These are phyloP conservation scores for Andrena cerasifolii DNA, from an alignment of 1,140 invertebrate genomes.

Conservation along the genomic window DNA sequence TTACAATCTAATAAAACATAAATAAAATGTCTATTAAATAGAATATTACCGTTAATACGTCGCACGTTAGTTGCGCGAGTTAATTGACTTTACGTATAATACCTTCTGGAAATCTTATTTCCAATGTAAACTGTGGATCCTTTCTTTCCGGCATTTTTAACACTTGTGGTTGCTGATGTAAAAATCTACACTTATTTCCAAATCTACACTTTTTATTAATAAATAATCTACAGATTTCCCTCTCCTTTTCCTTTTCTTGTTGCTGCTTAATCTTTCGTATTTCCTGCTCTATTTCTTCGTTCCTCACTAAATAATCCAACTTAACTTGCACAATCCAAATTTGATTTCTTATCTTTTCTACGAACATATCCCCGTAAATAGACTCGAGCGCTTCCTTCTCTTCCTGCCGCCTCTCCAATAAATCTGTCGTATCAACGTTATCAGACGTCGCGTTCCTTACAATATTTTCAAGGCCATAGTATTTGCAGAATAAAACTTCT, in stretches of 20 bases:
- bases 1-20: slow-evolving; percentile 76
- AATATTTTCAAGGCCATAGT: slow-evolving; percentile 83
- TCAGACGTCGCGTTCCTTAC: slow-evolving; percentile 62
- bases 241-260: slow-evolving; percentile 82
- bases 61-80: slow-evolving; percentile 20
- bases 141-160: slow-evolving; percentile 71
- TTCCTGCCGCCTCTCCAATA: slow-evolving; percentile 85
- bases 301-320: slow-evolving; percentile 86
- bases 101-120: slow-evolving; percentile 88
- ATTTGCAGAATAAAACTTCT: slow-evolving; percentile 87
- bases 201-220: slow-evolving; percentile 87
- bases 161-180: slow-evolving; percentile 84
- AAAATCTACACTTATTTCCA: slow-evolving; percentile 87
- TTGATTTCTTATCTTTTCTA: slow-evolving; percentile 85
- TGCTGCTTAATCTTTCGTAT: slow-evolving; percentile 70
- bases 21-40: slow-evolving; percentile 25
- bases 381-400: slow-evolving; percentile 89
- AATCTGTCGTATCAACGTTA: slow-evolving; percentile 81
- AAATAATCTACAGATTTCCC: slow-evolving; percentile 87
- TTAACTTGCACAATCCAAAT: slow-evolving; percentile 87
- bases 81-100: slow-evolving; percentile 61
- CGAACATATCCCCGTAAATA: slow-evolving; percentile 87
- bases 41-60: slow-evolving; percentile 25
- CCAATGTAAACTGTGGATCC: slow-evolving; percentile 84
- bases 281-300: slow-evolving; percentile 82